Base-by-base conservation (phyloP, 92 coral and sea anemone species). In the Plumapathes pennacea region DNA sequence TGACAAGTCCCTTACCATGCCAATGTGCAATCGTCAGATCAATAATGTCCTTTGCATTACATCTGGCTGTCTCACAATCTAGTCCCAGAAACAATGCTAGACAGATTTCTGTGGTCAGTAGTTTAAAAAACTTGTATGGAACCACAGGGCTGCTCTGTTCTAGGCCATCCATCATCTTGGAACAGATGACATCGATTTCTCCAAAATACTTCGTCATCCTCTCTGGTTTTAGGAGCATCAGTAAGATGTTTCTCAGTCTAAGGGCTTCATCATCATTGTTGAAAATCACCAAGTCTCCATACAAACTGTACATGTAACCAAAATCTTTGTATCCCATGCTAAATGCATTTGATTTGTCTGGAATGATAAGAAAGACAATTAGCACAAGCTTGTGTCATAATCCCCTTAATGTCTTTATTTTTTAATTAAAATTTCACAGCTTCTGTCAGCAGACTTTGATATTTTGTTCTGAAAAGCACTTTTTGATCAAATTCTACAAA, bases 321-420 rank as follows among this genome's bases (percentile, higher is more conserved):
- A 94, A 81, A 60, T 94, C 99, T 64, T 85, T 89, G 82, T 94
- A 94, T 3, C 99, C 96, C 99, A 94, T 94, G 33, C 74, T 83
- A 25, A 94, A 64, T 25, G 46, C 50, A 18, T 85, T 85, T 23
- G 82, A 69, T 39, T 77, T 71, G 41, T 94, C 99, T 94, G 64
- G 5, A 33, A 46, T 52, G 20, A 15, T 14, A 62, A 51, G 41
- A n/a, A 39, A 51, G 23, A 42, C 34, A 28, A 20, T 17, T 21
- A 15, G 23, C 15, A 46, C 27, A 33, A 5, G 22, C n/a, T n/a
- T n/a, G n/a, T n/a, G n/a, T n/a, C n/a, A n/a, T n/a, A n/a, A n/a
- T n/a, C n/a, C n/a, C n/a, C n/a, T n/a, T n/a, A n/a, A n/a, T n/a
- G n/a, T n/a, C n/a, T n/a, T n/a, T n/a, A n/a, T n/a, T n/a, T n/a